Evolutionary conservation across 2,888 invertebrate genomes (phyloP), one percentile per base, ranked within the genome.

Genomic region (Rhagophthalmus giganteus): DNA sequence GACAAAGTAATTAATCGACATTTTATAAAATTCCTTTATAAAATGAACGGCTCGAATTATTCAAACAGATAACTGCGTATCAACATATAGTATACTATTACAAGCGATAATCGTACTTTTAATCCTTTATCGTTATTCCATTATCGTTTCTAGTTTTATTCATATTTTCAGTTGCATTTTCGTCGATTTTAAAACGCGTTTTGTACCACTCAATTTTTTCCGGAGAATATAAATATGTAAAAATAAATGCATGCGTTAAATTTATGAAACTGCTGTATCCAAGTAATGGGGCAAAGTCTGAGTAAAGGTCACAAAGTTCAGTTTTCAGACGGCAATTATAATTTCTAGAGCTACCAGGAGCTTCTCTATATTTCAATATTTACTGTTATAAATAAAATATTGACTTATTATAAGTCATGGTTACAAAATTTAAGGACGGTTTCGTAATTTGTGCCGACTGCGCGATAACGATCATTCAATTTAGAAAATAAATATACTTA

Each of bases 221-320:
- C 9, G 11, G 11, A 20, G 10, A 1, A 12, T 37, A 27, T 39
- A 16, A 27, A 14, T 28, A 12, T 39, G 14, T 12, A 25, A 27
- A 28, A 25, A 10, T 15, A 27, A 28, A 28, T 15, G 12, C n/a
- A 39, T 14, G 26, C 10, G 58, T 55, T 52, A 50, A 58, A 57
- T 55, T 56, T 58, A 63, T 65, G 63, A 62, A 64, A 64, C 60
- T 62, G 54, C 62, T 64, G 58, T 57, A 59, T 44, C 51, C 55
- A 44, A 50, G 49, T 42, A 45, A 50, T 62, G 63, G 68, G 61
- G 59, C 67, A 64, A 66, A 68, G 69, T 69, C 67, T 67, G 65
- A 59, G 59, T 61, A 64, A 64, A 69, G 68, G 70, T 70, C 62
- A 62, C 60, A 62, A 50, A 67, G 70, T 61, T 66, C 65, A 64